Evolutionary conservation across 2,888 invertebrate species (phyloP), one percentile per base, ranked within the genome.

Genomic region (Furcula furcula): DNA sequence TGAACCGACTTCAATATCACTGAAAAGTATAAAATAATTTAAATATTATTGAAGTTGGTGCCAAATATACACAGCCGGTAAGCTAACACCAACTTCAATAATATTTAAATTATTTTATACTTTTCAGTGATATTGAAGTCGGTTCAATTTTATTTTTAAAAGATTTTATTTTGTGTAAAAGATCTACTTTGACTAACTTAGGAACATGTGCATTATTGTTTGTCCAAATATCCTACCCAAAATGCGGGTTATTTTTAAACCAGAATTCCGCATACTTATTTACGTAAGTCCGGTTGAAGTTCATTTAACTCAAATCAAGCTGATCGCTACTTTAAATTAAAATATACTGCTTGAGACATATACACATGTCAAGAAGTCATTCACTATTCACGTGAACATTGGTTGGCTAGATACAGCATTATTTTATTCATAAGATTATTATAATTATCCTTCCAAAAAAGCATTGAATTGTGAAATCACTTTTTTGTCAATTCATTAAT

Each of bases 261-360:
- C 23, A 33, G 26, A 29, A 36, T 37, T 35, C 11, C 18, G 11
- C 34, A 23, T 13, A 31, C 18, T 11, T 19, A 26, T 16, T 9
- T n/a, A 9, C 11, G 14, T 9, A n/a, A n/a, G 35, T 47, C 48
- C 53, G 35, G 31, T 18, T 34, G 13, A 36, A 30, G 37, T 43
- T 52, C 39, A 15, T 47, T 49, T 42, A 46, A 42, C 42, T 39
- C 34, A 18, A 11, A 27, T 19, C 32, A 21, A 23, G 29, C 26
- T 32, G 25, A 29, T 9, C 4, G n/a, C n/a, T 15, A 10, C 21
- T 26, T 21, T 33, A 36, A 34, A 11, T 21, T n/a, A n/a, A 15
- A 26, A 11, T 5, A 6, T 10, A 14, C 20, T 32, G 16, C 29
- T 25, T 18, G 25, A 13, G 2, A 33, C 21, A 19, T 4, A 1